Evolutionary conservation across 2,113 vertebrate genomes (phyloP), one percentile per base, ranked within the genome.

Genomic region (Procapra przewalskii): DNA sequence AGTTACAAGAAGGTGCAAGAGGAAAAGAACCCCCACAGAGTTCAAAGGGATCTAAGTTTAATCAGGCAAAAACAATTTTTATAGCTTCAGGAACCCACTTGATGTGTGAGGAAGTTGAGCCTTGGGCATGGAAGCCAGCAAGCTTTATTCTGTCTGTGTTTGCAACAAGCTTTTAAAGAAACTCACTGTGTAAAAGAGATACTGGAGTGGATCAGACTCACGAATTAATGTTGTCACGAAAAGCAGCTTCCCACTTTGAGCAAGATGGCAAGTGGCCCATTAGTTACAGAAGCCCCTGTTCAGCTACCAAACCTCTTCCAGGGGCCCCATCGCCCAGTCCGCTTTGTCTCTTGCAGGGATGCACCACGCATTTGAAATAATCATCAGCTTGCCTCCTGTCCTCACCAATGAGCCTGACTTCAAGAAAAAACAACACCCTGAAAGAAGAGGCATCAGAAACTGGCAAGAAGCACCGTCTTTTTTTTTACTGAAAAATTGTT

Each of bases 1-100:
- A 97, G 97, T 98, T 95, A 97, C 9, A 97, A 97, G 79, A 97
- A 97, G 62, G 64, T 43, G 7, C 60, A 96, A 94, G 52, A 3
- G 0, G 54, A 97, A 97, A 97, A 77, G 94, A 98, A 98, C 97
- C 45, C 98, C 98, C 97, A 98, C 60, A 3, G 89, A 98, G 98
- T 98, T 98, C 97, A 98, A 98, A 99, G 98, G 0, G 1, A 96
- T 95, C 98, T 98, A 92, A 87, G 89, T 0, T 27, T 97, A 96
- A 97, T 96, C 96, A 45, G 23, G 97, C 96, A 95, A 83, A 83
- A 97, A 96, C 57, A 97, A 59, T 80, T 90, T 97, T 90, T 86
- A 94, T 91, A 93, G 54, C 93, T 84, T 97, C 79, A 4, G 96
- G 97, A 96, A 88, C 75, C 96, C 90, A 83, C 67, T 60, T 15